Evolutionary conservation across 1,140 invertebrate genomes (phyloP), one percentile per base, ranked within the genome.

Genomic region (Drosophila parabipectinata): DNA sequence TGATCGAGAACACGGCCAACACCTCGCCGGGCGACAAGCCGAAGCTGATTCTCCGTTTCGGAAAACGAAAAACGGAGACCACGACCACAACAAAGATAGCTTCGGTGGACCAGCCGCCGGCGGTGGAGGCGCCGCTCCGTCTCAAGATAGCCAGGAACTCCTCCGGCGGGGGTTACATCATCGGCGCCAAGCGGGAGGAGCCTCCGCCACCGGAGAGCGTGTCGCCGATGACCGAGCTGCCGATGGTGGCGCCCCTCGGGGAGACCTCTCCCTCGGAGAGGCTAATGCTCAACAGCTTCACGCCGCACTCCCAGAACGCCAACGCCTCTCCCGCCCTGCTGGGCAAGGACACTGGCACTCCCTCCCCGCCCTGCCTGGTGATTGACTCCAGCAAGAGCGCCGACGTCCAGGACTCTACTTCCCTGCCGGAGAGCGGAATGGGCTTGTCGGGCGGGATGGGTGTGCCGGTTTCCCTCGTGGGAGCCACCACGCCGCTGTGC

Each of bases 61-160:
- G 93, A 91, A 92, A 74, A 89, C 92, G 82, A 84, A 92, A 75
- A 82, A 63, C 75, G 21, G 72, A 69, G 92, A 93, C 75, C 83
- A 60, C 64, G 92, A 50, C 93, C 92, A 50, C 93, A 1, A 81
- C 93, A 2, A 81, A 60, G 14, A 34, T 57, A 1, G 51, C 45
- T 4, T 30, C 62, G 10, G 9, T 57, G 32, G 67, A 72, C n/a
- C 59, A 51, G 37, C 62, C 32, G 8, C 64, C 30, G 7, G 28
- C 71, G 12, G 71, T 69, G 39, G 82, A 66, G 50, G 83, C 67
- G 44, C 96, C 96, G 1, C 96, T 97, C 60, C 94, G 95, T 55
- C 94, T 97, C 93, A 97, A 97, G 94, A 91, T 97, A 57, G 94
- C 96, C 0, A 94, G 96, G 37, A 96, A 95, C 74, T 94, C 95